Conservation (phyloP, 2,113 vertebrate species). For the Sphyrna mokarran region DNA sequence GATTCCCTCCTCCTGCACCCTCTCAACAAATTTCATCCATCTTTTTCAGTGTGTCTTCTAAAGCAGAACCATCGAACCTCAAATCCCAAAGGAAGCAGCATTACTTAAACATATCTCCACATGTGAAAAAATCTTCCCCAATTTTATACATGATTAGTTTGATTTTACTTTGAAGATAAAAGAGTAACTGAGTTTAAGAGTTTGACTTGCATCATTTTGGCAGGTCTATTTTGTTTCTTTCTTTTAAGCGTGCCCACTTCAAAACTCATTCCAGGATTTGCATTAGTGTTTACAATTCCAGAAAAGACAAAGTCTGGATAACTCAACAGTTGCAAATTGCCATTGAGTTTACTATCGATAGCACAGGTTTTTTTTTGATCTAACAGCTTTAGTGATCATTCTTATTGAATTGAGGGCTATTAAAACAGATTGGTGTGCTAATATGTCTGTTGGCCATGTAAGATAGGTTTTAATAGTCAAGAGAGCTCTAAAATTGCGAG, state of each 20-base stretch:
- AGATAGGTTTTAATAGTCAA: background rate
- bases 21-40: too few relatives aligned
- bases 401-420: background rate
- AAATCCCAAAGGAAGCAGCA: background rate
- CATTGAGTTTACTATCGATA: background rate
- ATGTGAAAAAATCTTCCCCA: background rate
- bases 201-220: background rate
- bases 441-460: background rate
- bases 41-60: too few relatives aligned
- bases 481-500: background rate
- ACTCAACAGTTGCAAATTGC: background rate
- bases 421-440: background rate
- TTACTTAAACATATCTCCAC: background rate
- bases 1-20: too few relatives aligned
- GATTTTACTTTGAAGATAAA: background rate
- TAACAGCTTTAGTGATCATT: background rate
- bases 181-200: background rate
- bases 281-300: background rate
- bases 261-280: background rate
- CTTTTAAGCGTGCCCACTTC: background rate
- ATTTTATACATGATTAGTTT: background rate
- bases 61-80: background rate
- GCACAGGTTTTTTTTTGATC: background rate
- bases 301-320: background rate
- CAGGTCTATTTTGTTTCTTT: background rate